phyloP scores from a whole-genome alignment of 1,140 invertebrate genomes.

The Cydia amplana region DNA sequence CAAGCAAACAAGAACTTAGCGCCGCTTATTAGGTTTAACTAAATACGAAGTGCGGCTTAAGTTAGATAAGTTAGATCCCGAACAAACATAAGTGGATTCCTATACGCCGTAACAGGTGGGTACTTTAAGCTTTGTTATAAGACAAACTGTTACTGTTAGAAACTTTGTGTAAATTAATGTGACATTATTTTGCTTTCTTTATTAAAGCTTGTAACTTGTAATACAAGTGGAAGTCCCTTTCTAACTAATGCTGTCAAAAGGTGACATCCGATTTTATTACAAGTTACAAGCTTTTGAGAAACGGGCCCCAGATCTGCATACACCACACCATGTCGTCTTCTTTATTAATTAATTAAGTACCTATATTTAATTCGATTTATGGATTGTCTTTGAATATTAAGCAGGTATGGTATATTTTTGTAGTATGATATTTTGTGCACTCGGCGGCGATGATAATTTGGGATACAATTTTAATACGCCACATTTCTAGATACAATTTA shows the following conservation, averaged over 20 bases:
- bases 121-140: constrained; percentile 6
- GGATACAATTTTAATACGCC: too few relatives aligned
- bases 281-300: too few relatives aligned
- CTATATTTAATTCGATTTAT: background rate
- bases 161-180: constrained; percentile 14
- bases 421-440: background rate
- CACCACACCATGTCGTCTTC: background rate
- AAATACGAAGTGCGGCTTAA: constrained; percentile 68
- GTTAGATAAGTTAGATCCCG: constrained; percentile 57
- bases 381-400: background rate
- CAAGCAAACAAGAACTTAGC: constrained; percentile 60
- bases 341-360: background rate
- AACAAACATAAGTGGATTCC: constrained; percentile 39
- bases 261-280: too few relatives aligned
- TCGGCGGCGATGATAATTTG: too few relatives aligned
- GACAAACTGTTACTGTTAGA: background rate
- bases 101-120: constrained; percentile 33
- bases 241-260: too few relatives aligned
- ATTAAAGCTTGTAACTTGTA: too few relatives aligned
- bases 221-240: too few relatives aligned
- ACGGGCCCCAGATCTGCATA: too few relatives aligned
- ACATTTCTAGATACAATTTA: background rate
- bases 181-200: background rate
- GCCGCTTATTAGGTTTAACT: constrained; percentile 68
- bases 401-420: background rate